Evolutionary conservation across 2,888 invertebrate genomes (phyloP), one percentile per base, ranked within the genome.

Genomic region (Trachelus tabidus): DNA sequence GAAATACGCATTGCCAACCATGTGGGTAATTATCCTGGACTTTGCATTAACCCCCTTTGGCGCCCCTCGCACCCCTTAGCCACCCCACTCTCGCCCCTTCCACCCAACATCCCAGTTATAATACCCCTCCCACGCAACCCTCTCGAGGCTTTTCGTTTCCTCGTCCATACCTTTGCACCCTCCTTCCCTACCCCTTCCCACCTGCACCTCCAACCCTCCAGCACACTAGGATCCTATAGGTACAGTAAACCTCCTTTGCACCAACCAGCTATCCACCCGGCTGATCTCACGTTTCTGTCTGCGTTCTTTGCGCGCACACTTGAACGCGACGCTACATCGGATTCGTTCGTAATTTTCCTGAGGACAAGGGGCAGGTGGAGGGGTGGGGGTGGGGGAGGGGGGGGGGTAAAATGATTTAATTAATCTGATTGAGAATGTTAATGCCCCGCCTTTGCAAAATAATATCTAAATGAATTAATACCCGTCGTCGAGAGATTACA

Each of bases 21-120:
- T 91, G 91, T 91, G 91, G 91, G 91, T 91, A 91, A 91, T 91
- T 91, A 91, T 89, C 90, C 87, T 88, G 88, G 89, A 90, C 90
- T 91, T 90, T 89, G 88, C 90, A 87, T 89, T 88, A 89, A 88
- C 89, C 88, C 90, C 87, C 87, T 89, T 84, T 79, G 78, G 77
- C 56, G 1, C 40, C 31, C 79, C 71, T 69, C 75, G 73, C 40
- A 40, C 56, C 56, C 23, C 56, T 9, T 2, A 2, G 23, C 77
- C 77, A 68, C 76, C 79, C 37, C 68, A 56, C 30, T 56, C 9
- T 23, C 56, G 0, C 69, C 40, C 15, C 37, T 69, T 35, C 34
- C 69, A 73, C 34, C 68, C 35, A 31, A 11, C 73, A 15, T 34
- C n/a, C 68, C 68, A 15, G 12, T 68, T n/a, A 9, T n/a, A 9